Base-by-base conservation (phyloP, 2,888 invertebrate genomes). In the Ceramica pisi region DNA sequence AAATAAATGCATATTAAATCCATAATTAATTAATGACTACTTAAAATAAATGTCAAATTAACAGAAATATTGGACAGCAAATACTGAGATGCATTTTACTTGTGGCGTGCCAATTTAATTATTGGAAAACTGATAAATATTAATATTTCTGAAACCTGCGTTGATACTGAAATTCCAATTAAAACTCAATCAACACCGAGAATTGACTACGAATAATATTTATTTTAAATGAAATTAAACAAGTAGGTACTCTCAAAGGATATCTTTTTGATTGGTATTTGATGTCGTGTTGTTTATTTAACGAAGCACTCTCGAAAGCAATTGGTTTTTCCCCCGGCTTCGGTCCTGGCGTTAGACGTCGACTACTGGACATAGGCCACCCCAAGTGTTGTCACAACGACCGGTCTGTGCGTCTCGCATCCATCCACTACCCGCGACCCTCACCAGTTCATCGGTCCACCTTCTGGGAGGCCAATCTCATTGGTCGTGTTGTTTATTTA, bases 111-210 rank as follows among this genome's bases (percentile, higher is more conserved):
- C n/a, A 48, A 41, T 63, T 60, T 38, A 60, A 55, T 64, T 12
- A 64, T 76, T 76, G 51, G 23, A 38, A 56, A 63, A 53, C 38
- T 51, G n/a, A 75, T 65, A 41, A 46, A 69, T 57, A 44, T 55
- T 21, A 50, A 66, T 59, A 63, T 59, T 62, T 78, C 46, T 53
- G 71, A 26, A 63, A 48, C 12, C 14, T 51, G 46, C 38, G 23
- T 35, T 38, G 56, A 0, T 57, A 51, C 57, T 41, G 56, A 41
- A 59, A 23, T 51, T 64, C 48, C 21, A 55, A 70, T 80, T 65
- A 68, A 62, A 68, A 62, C 50, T n/a, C 75, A 46, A 70, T 61
- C 48, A 71, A 48, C 57, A 51, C 48, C n/a, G 31, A 51, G 23
- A 67, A 56, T 66, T 61, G 10, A 51, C 19, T 35, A 10, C 35